A percentile compares a stretch with the other conserved stretches of the same genome.
phyloP scores from a whole-genome alignment of 2,888 invertebrate genomes.

The Eristalis intricaria region DNA sequence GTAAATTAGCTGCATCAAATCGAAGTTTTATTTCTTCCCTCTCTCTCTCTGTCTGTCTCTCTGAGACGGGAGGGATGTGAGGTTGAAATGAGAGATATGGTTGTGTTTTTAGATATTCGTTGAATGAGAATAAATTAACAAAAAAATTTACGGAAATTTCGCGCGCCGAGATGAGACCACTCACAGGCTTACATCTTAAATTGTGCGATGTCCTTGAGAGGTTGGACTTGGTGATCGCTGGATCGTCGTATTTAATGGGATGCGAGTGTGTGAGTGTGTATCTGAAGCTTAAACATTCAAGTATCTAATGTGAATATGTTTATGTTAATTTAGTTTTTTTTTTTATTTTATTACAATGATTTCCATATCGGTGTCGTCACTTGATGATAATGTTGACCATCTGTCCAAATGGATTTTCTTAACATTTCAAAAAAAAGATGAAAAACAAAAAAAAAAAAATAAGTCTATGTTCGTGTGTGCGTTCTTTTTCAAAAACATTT shows the following conservation, averaged over 20 bases:
- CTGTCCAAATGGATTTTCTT: slow-evolving; percentile 29
- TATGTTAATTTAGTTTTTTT: slow-evolving; percentile 49
- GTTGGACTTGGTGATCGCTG: not conserved
- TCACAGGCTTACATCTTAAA: not conserved
- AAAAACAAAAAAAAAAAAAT: too few species aligned
- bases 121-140: slow-evolving; percentile 56
- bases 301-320: slow-evolving; percentile 29
- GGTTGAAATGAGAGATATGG: slow-evolving; percentile 27
- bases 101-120: not conserved
- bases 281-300: slow-evolving; percentile 16
- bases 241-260: not conserved
- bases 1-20: slow-evolving; percentile 67
- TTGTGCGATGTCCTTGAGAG: slow-evolving; percentile 54
- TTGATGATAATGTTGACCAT: not conserved
- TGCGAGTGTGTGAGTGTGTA: not conserved
- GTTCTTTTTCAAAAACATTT: slow-evolving; percentile 21
- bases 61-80: not conserved
- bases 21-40: slow-evolving; percentile 12
- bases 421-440: not conserved
- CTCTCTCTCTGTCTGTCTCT: too few species aligned
- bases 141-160: slow-evolving; percentile 66
- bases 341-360: slow-evolving; percentile 43
- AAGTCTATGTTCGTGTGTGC: too few species aligned
- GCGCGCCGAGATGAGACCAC: not conserved
- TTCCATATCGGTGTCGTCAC: slow-evolving; percentile 46